These are phyloP conservation scores for Eurystomus glaucurus DNA, from an alignment of 2,797 vertebrate genomes.

Conservation along the genomic window DNA sequence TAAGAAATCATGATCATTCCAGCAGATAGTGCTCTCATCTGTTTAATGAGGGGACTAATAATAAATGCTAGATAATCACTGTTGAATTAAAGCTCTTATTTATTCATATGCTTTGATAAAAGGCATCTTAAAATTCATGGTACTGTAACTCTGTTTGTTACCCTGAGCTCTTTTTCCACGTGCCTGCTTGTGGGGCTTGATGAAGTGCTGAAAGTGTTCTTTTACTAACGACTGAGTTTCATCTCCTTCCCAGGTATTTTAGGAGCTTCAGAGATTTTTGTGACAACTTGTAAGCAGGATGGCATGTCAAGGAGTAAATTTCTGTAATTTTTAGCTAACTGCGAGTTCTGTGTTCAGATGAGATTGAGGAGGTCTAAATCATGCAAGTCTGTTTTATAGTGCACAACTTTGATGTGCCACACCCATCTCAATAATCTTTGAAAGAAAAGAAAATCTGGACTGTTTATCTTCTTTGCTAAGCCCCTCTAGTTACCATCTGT, in stretches of 20 bases:
- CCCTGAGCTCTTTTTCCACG: not conserved
- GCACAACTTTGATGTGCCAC: not conserved
- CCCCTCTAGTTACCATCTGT: not conserved
- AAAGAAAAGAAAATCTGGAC: not conserved
- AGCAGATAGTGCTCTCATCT: not conserved
- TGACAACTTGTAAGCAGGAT: not conserved
- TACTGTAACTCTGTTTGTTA: not conserved
- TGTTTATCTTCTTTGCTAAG: not conserved
- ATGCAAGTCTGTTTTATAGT: not conserved
- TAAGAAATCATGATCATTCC: not conserved
- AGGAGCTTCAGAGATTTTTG: not conserved
- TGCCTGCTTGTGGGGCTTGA: not conserved
- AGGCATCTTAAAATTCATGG: not conserved
- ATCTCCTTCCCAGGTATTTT: not conserved
- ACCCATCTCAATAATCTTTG: accelerated
- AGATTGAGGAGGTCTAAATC: not conserved
- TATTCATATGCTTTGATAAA: not conserved
- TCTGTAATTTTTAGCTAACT: not conserved
- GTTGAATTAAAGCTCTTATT: not conserved
- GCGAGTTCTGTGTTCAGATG: not conserved
- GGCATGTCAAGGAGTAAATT: not conserved
- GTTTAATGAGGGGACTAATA: not conserved
- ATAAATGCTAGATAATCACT: not conserved
- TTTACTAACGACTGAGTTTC: not conserved
- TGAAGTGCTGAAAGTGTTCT: not conserved